Evolutionary conservation across 2,113 vertebrate genomes (phyloP).

Genomic region (Circaetus gallicus): DNA sequence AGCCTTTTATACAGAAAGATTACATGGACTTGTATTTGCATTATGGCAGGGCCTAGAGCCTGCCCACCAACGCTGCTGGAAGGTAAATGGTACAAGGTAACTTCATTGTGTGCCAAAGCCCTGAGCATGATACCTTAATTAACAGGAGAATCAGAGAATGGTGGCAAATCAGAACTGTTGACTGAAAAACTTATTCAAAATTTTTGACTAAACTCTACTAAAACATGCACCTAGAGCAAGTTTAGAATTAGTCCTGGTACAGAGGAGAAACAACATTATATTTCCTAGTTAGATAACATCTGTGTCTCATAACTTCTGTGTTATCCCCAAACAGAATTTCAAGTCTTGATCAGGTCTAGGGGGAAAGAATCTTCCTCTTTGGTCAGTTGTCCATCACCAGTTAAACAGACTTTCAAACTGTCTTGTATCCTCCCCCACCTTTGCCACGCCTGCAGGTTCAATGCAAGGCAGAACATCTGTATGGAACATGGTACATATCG

Average conservation of each 20-base stretch:
- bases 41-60: not conserved
- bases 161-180: not conserved
- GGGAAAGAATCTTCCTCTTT: not conserved
- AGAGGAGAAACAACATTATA: not conserved
- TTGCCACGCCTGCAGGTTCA: not conserved
- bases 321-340: not conserved
- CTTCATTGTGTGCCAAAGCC: not conserved
- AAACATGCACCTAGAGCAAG: not conserved
- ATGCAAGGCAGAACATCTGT: not conserved
- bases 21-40: not conserved
- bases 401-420: not conserved
- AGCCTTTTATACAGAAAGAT: not conserved
- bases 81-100: not conserved
- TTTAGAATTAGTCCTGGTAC: not conserved
- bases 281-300: not conserved
- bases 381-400: not conserved
- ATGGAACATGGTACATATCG: rapidly evolving
- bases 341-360: not conserved
- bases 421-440: not conserved
- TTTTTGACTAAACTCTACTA: not conserved
- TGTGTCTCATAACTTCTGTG: not conserved
- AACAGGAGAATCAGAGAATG: not conserved
- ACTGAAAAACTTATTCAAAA: not conserved
- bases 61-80: not conserved
- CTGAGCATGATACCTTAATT: not conserved